Evolutionary conservation across 2,888 invertebrate species (phyloP), one percentile per base, ranked within the genome.

Genomic region (Coelogynopora nodosa): DNA sequence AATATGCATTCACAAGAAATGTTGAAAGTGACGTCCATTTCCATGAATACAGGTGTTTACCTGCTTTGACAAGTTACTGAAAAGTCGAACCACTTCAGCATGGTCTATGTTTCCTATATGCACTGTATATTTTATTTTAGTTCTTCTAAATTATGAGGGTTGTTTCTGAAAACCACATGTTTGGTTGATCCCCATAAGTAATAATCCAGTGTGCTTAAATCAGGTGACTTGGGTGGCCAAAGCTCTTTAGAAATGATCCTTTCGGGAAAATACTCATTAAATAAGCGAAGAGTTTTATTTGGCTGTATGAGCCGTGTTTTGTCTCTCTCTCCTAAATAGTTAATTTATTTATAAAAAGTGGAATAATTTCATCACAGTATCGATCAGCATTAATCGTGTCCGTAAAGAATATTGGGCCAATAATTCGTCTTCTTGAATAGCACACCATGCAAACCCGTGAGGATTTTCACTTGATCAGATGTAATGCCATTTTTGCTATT

Each of bases 381-480:
- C 80, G 80, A 23, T 2, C 80, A 80, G 80, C 80, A 27, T 80
- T 80, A 27, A 80, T 80, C n/a, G 80, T 80, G 80, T 80, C 80
- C 23, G 80, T 80, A n/a, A 80, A 80, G 80, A 80, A 80, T 80
- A 26, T 80, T 80, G 80, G 80, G n/a, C 28, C 80, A 23, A 27
- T 27, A 80, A 80, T 80, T 27, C 28, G 80, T 26, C 26, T 80
- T 80, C 26, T 27, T 26, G 80, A 80, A 80, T 80, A 26, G 80
- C 80, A 80, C 23, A 26, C 80, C 80, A 80, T 80, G n/a, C 80
- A 49, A 49, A 49, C 49, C 18, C 49, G 18, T 49, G 49, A 49
- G 49, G 49, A 49, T 49, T 49, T 49, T 49, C 5, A 49, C 49
- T 49, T 49, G n/a, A n/a, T n/a, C n/a, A n/a, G n/a, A n/a, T n/a